Conservation (phyloP, 2,888 invertebrate genomes). For the Neoaliturus tenellus region DNA sequence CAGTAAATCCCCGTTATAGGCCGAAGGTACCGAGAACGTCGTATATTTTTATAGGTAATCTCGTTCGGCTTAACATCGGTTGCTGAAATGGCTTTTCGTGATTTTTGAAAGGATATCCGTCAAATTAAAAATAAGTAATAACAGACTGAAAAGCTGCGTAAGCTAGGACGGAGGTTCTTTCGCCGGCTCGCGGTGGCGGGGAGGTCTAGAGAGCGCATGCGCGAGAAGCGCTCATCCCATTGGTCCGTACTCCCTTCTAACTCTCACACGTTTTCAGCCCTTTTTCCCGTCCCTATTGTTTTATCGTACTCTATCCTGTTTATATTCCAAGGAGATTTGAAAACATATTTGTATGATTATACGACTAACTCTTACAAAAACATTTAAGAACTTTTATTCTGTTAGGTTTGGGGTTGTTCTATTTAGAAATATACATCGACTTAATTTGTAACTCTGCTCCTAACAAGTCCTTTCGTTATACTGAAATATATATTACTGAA, state of each 20-base stretch:
- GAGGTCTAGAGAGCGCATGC: conserved; percentile 28
- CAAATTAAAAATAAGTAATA: conserved; percentile 50
- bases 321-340: conserved; percentile 51
- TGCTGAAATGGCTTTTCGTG: conserved; percentile 39
- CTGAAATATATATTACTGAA: neutral
- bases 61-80: conserved; percentile 39
- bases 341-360: conserved; percentile 52
- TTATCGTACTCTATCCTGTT: conserved; percentile 47
- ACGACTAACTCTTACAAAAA: conserved; percentile 47
- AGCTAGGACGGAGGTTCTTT: conserved; percentile 29
- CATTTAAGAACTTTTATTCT: conserved; percentile 43
- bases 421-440: conserved; percentile 33
- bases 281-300: conserved; percentile 44
- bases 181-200: neutral
- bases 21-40: conserved; percentile 24
- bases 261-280: conserved; percentile 35
- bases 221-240: neutral
- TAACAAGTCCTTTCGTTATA: conserved; percentile 14
- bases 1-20: neutral
- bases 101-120: conserved; percentile 40
- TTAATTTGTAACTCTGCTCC: conserved; percentile 23
- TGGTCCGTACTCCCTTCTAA: neutral
- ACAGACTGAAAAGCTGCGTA: conserved; percentile 40
- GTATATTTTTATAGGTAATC: conserved; percentile 50
- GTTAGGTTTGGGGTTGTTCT: conserved; percentile 24